Percentiles rank a stretch among this genome's conserved stretches.
Conservation (phyloP, 2,888 invertebrate species). For the Halocaridina rubra region DNA sequence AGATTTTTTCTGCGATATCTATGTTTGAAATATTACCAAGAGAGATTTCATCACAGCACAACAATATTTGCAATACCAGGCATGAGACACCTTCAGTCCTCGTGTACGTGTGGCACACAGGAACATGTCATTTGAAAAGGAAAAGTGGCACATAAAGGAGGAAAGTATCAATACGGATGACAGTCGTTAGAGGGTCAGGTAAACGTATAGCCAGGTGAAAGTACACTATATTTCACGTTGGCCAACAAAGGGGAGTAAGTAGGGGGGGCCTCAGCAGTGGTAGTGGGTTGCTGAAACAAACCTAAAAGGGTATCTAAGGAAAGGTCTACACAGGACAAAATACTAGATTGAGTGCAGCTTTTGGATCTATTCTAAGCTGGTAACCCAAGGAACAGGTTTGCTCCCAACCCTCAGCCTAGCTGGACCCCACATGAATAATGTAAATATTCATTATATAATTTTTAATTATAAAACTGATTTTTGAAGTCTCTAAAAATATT, state of each 20-base stretch:
- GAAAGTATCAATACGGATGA: background rate
- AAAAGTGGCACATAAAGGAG: background rate
- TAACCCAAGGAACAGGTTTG: constrained; percentile 33
- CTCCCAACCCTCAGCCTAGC: constrained; percentile 46
- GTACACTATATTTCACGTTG: background rate
- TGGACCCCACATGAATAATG: constrained; percentile 7
- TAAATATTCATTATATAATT: background rate
- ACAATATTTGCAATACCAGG: background rate
- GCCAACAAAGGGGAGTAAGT: background rate
- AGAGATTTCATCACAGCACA: constrained; percentile 28
- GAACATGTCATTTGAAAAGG: background rate
- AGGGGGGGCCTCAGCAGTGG: constrained; percentile 32
- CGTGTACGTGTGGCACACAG: background rate
- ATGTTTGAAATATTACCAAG: background rate
- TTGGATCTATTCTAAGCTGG: constrained; percentile 29
- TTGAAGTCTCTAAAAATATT: too few species aligned
- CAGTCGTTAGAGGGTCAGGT: background rate
- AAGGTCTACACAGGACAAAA: constrained; percentile 40
- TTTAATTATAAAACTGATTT: too few species aligned
- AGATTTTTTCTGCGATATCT: background rate
- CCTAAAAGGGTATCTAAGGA: constrained; percentile 34
- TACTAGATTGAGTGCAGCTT: constrained; percentile 32
- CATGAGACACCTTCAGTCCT: background rate
- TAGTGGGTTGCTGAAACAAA: constrained; percentile 37
- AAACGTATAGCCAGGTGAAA: background rate